These are phyloP conservation scores for Platichthys flesus DNA, from an alignment of 2,113 vertebrate species.

Conservation along the genomic window DNA sequence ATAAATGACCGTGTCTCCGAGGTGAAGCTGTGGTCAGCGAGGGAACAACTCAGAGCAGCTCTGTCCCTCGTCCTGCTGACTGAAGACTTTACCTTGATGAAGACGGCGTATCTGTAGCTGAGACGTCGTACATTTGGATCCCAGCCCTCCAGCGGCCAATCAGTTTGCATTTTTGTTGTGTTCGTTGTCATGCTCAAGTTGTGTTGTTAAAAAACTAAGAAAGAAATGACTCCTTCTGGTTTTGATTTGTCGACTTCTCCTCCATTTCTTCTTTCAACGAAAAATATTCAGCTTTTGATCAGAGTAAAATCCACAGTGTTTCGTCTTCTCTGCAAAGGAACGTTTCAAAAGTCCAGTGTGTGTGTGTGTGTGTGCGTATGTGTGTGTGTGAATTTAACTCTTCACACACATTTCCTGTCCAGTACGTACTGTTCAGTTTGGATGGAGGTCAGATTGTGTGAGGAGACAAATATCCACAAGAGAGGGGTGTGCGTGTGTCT, in stretches of 20 bases:
- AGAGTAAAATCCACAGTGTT: neutral
- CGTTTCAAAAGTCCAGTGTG: neutral
- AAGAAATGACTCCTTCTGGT: neutral
- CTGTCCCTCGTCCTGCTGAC: too few species aligned
- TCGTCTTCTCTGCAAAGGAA: neutral
- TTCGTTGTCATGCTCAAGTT: constrained; percentile 24
- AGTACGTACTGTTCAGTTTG: neutral
- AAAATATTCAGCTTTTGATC: neutral
- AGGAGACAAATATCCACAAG: constrained; percentile 10
- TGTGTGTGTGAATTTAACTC: neutral
- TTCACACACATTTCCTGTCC: constrained; percentile 2
- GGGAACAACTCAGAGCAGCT: too few species aligned
- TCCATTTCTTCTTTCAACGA: neutral
- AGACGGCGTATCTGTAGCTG: constrained; percentile 58
- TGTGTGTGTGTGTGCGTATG: constrained; percentile 9
- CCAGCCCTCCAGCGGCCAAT: constrained; percentile 44
- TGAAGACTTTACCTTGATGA: constrained; percentile 72
- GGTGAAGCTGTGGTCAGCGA: too few species aligned
- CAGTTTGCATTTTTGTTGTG: constrained; percentile 28
- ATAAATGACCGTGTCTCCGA: too few species aligned
- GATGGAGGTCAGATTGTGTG: constrained; percentile 4
- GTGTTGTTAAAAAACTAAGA: neutral
- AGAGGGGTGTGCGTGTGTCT: neutral
- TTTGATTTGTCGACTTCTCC: neutral
- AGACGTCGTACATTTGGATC: constrained; percentile 28